Percentiles rank a stretch among this genome's conserved stretches.
These are phyloP conservation scores for Drosophila lacertosa DNA, from an alignment of 1,140 invertebrate species.

Conservation along the genomic window DNA sequence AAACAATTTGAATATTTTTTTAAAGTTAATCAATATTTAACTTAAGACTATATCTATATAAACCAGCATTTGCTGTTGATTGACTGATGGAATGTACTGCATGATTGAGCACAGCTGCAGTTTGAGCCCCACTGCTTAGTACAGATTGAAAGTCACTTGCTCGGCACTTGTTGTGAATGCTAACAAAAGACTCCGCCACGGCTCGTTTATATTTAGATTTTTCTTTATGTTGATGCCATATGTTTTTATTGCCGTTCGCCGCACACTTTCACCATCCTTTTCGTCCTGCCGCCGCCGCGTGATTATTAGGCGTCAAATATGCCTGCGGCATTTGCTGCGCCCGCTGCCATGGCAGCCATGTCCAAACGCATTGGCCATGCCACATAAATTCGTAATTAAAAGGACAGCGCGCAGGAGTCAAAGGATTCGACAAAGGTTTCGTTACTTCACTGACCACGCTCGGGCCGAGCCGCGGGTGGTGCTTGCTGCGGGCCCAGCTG, in stretches of 20 bases:
- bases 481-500: slow-evolving; percentile 45
- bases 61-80: too few relatives aligned
- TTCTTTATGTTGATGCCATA: slow-evolving; percentile 21
- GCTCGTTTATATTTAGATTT: slow-evolving; percentile 15
- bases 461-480: slow-evolving; percentile 32
- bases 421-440: slow-evolving; percentile 17
- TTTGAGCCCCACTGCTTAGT: not conserved
- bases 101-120: not conserved
- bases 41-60: too few relatives aligned
- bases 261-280: slow-evolving; percentile 49
- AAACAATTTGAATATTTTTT: too few relatives aligned
- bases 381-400: slow-evolving; percentile 55
- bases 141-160: not conserved
- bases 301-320: slow-evolving; percentile 50
- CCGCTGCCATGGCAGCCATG: slow-evolving; percentile 24
- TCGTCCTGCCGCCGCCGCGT: slow-evolving; percentile 31
- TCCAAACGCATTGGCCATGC: slow-evolving; percentile 22
- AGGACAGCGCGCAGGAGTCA: slow-evolving; percentile 30
- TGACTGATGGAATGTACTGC: too few relatives aligned
- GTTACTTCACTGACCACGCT: slow-evolving; percentile 29
- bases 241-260: slow-evolving; percentile 28
- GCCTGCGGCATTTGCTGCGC: slow-evolving; percentile 28
- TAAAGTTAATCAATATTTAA: too few relatives aligned
- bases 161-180: not conserved
- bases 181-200: not conserved